Evolutionary conservation across 2,888 invertebrate genomes (phyloP).

Genomic region (Standfussiana lucernea): DNA sequence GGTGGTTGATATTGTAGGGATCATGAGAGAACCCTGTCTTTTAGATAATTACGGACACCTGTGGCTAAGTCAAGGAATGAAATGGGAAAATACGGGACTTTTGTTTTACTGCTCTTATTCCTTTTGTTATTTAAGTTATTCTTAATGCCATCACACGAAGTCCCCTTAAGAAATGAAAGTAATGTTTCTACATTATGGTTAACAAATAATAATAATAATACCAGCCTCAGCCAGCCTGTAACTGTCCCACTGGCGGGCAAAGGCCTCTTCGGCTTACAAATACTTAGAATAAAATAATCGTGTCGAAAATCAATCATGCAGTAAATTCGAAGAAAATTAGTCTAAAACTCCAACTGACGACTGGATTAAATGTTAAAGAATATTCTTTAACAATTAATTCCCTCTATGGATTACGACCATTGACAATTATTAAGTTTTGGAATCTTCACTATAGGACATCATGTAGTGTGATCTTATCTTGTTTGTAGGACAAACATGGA

Average conservation of each 20-base stretch:
- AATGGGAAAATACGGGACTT: conserved; percentile 54
- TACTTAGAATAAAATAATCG: neutral
- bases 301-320: neutral
- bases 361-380: neutral
- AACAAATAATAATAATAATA: neutral
- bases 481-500: neutral
- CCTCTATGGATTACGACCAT: neutral
- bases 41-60: conserved; percentile 75
- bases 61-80: conserved; percentile 67
- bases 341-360: neutral
- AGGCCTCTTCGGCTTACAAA: no score
- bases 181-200: neutral
- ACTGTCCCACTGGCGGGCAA: no score
- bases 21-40: conserved; percentile 72
- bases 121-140: conserved; percentile 45
- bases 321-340: neutral
- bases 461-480: neutral
- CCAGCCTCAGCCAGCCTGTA: no score
- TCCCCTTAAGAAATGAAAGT: conserved; percentile 13
- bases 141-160: neutral
- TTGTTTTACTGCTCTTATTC: conserved; percentile 57
- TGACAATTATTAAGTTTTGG: neutral
- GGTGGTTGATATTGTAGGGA: conserved; percentile 59
- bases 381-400: no score
- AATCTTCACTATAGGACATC: neutral